Evolutionary conservation across 2,797 vertebrate species (phyloP).

Genomic region (Manis javanica): DNA sequence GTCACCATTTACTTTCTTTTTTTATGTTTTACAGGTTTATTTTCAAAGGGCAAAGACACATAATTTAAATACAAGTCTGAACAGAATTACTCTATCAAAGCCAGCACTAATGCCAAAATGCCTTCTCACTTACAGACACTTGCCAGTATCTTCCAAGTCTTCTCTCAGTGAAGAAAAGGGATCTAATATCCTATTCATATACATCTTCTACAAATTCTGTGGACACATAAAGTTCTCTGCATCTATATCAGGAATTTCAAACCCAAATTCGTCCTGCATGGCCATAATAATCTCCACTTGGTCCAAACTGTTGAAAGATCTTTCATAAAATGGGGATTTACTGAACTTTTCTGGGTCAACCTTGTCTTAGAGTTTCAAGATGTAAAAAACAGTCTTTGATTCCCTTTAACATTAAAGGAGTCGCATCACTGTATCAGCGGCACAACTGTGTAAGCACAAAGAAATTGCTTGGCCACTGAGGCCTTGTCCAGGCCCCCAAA

Average conservation of each 20-base stretch:
- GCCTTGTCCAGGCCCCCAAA: too few relatives aligned
- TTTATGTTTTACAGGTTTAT: constrained; percentile 83
- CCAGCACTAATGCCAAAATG: constrained; percentile 24
- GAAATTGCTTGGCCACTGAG: too few relatives aligned
- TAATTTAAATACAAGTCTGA: constrained; percentile 87
- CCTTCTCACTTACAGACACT: not conserved
- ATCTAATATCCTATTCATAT: constrained; percentile 89
- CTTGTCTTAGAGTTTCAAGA: too few relatives aligned
- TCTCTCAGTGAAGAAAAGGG: not conserved
- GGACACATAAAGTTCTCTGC: constrained; percentile 97
- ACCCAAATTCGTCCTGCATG: constrained; percentile 98
- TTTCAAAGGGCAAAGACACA: constrained; percentile 85
- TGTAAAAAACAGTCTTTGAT: too few relatives aligned
- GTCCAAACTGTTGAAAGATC: constrained; percentile 98
- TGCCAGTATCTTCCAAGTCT: not conserved
- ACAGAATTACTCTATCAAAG: constrained; percentile 59
- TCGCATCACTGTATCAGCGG: too few relatives aligned
- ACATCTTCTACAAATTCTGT: constrained; percentile 96
- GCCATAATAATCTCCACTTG: constrained; percentile 99
- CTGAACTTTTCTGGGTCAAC: constrained; percentile 58
- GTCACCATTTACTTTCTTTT: not conserved
- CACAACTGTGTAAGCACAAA: too few relatives aligned
- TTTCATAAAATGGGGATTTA: constrained; percentile 95
- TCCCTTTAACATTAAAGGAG: too few relatives aligned
- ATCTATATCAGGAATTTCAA: constrained; percentile 90